A percentile compares a stretch with the other conserved stretches of the same genome.
These are phyloP conservation scores for Cinara cedri DNA, from an alignment of 2,888 invertebrate genomes.

Conservation along the genomic window DNA sequence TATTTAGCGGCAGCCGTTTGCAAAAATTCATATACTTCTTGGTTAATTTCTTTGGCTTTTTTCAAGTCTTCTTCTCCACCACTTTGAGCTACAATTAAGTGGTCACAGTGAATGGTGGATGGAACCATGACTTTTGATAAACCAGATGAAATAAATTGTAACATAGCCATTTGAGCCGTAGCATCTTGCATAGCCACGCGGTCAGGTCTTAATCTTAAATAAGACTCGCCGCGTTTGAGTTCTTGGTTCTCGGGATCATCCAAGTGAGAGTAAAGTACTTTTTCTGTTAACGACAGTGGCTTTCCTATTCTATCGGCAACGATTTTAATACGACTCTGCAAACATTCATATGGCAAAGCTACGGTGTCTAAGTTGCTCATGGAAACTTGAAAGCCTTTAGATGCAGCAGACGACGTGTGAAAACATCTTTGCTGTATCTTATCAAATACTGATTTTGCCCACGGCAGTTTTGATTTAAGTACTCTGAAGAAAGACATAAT, in stretches of 20 bases:
- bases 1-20: conserved; percentile 95
- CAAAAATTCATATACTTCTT: conserved; percentile 93
- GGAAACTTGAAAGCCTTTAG: conserved; percentile 82
- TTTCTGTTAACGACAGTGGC: conserved; percentile 95
- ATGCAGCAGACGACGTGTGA: conserved; percentile 77
- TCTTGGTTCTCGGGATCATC: conserved; percentile 90
- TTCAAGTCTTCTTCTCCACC: conserved; percentile 90
- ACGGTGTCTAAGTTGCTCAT: conserved; percentile 90
- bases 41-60: conserved; percentile 88
- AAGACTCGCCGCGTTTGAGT: conserved; percentile 87
- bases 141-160: too few species aligned
- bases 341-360: conserved; percentile 83
- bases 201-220: conserved; percentile 92
- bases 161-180: conserved; percentile 99
- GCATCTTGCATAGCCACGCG: conserved; percentile 99
- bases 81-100: conserved; percentile 95
- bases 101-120: conserved; percentile 99
- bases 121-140: too few species aligned
- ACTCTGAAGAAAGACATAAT: too few species aligned
- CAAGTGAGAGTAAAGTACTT: too few species aligned
- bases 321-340: conserved; percentile 76
- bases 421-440: conserved; percentile 83
- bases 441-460: conserved; percentile 44
- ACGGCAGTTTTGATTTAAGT: too few species aligned
- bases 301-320: conserved; percentile 84